A percentile compares a stretch with the other conserved stretches of the same genome.
Evolutionary conservation across 2,113 vertebrate genomes (phyloP).

Genomic region (Ailurus styani): DNA sequence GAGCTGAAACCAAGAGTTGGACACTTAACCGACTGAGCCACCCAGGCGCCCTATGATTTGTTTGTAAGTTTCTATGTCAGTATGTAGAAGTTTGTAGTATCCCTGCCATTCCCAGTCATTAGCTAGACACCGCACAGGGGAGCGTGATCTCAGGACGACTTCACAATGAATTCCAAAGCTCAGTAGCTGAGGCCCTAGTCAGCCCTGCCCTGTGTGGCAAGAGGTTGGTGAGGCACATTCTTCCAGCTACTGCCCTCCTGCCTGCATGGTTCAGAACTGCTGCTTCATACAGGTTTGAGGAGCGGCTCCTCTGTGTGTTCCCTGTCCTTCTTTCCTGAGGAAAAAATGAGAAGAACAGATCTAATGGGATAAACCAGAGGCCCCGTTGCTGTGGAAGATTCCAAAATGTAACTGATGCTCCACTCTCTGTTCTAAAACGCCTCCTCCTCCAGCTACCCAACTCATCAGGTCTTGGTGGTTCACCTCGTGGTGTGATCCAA

Average conservation of each 20-base stretch:
- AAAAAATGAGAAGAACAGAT: background rate
- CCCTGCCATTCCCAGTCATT: background rate
- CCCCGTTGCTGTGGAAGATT: fast-evolving
- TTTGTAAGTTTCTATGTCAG: background rate
- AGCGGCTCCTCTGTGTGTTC: fast-evolving
- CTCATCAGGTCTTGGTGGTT: no score
- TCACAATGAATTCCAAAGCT: background rate
- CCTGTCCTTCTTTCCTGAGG: background rate
- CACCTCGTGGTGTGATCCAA: background rate
- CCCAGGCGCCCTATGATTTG: background rate
- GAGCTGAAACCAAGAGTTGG: background rate
- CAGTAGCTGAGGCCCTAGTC: background rate
- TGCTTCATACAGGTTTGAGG: background rate
- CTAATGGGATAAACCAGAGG: background rate
- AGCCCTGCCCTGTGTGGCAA: background rate
- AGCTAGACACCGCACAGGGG: background rate
- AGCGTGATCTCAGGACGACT: fast-evolving
- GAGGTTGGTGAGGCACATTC: background rate
- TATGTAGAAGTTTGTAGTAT: background rate
- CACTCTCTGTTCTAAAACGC: background rate
- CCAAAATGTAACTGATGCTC: no score
- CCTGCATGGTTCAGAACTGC: fast-evolving
- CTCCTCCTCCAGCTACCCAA: background rate
- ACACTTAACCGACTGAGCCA: background rate
- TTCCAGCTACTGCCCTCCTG: background rate